Percentiles rank a stretch among this genome's conserved stretches.
Evolutionary conservation across 2,888 invertebrate genomes (phyloP).

Genomic region (Agriopis leucophaearia): DNA sequence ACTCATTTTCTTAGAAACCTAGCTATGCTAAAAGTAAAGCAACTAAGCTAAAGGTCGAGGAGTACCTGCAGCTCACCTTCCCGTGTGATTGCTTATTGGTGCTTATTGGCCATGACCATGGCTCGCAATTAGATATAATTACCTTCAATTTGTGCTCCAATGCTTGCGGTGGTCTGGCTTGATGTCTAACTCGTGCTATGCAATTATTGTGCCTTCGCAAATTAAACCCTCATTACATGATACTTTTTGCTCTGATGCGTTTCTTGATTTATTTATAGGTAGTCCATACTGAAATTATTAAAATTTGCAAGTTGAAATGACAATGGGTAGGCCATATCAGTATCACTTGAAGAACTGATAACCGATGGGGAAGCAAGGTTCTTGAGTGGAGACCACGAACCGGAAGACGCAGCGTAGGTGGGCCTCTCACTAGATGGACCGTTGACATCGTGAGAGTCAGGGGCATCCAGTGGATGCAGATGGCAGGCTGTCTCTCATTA

Average conservation of each 20-base stretch:
- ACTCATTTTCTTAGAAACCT: too few species aligned
- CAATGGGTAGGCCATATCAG: too few species aligned
- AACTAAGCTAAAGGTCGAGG: constrained; percentile 34
- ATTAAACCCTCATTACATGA: constrained; percentile 61
- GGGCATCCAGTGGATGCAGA: too few species aligned
- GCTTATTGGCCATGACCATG: constrained; percentile 86
- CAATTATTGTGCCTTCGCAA: constrained; percentile 76
- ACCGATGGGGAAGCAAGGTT: too few species aligned
- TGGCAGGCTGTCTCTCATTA: too few species aligned
- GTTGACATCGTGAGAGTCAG: too few species aligned
- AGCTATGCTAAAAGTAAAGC: neutral
- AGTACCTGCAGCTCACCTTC: constrained; percentile 66
- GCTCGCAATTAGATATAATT: constrained; percentile 83
- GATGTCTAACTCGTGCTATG: constrained; percentile 65
- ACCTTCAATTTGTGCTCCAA: constrained; percentile 82
- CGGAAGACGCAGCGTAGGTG: too few species aligned
- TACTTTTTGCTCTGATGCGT: constrained; percentile 43
- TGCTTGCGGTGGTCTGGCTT: constrained; percentile 75
- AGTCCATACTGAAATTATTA: neutral
- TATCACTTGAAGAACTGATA: too few species aligned
- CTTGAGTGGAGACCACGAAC: too few species aligned
- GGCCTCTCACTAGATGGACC: too few species aligned
- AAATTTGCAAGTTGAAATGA: too few species aligned
- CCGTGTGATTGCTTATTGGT: constrained; percentile 82
- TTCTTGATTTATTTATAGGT: constrained; percentile 39